phyloP scores from a whole-genome alignment of 2,797 vertebrate species.

The Eupleurogrammus muticus region DNA sequence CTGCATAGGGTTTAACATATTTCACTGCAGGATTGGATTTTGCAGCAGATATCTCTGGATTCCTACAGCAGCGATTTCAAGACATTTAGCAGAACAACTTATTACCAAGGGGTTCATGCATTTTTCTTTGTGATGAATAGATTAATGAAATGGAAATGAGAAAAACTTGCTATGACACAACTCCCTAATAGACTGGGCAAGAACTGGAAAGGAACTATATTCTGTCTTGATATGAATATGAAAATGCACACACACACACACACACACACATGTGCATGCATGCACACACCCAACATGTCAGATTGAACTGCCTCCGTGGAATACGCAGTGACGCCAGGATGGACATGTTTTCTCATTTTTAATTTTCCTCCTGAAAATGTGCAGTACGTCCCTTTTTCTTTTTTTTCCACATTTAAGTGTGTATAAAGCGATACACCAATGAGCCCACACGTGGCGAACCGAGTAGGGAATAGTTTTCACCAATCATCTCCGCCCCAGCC shows the following conservation, averaged over 20 bases:
- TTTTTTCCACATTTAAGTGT: conserved; percentile 6
- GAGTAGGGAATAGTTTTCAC: conserved; percentile 38
- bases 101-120: conserved; percentile 65
- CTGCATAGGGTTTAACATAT: conserved; percentile 9
- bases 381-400: not conserved
- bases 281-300: conserved; percentile 32
- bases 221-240: conserved; percentile 45
- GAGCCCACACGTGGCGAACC: conserved; percentile 38
- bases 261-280: no score
- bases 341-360: conserved; percentile 36
- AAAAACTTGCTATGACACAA: conserved; percentile 60
- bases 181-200: conserved; percentile 50
- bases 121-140: conserved; percentile 76
- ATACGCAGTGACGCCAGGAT: conserved; percentile 27
- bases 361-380: not conserved
- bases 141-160: conserved; percentile 75
- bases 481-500: conserved; percentile 17
- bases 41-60: conserved; percentile 39
- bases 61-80: conserved; percentile 51
- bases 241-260: not conserved
- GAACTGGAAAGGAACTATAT: conserved; percentile 53
- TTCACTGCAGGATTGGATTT: conserved; percentile 31
- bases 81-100: conserved; percentile 67
- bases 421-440: conserved; percentile 31
- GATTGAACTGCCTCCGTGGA: conserved; percentile 36